A percentile compares a stretch with the other conserved stretches of the same genome.
These are phyloP conservation scores for Onychomys leucogaster DNA, from an alignment of 2,797 vertebrate genomes.

Conservation along the genomic window DNA sequence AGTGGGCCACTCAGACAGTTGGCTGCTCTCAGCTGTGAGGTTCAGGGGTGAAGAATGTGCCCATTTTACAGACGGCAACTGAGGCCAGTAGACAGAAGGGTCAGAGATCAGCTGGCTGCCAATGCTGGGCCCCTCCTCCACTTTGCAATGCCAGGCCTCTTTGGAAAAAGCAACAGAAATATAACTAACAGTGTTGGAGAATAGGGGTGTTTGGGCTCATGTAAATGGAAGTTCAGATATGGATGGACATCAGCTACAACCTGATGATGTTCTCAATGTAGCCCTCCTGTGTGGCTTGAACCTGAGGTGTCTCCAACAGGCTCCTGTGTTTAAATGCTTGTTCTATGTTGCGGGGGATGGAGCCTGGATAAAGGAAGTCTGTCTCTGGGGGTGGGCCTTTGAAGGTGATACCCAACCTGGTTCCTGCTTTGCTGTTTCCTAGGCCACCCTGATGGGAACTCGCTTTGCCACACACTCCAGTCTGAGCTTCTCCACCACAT, in stretches of 20 bases:
- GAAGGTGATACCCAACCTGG: not conserved
- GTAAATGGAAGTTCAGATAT: not conserved
- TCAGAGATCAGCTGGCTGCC: not conserved
- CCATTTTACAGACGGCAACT: not conserved
- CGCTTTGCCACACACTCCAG: not conserved
- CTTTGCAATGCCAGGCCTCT: not conserved
- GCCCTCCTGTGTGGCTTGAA: not conserved
- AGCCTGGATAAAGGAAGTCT: not conserved
- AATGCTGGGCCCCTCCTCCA: not conserved
- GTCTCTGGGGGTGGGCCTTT: not conserved
- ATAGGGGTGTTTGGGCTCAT: not conserved
- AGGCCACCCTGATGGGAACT: too few species aligned
- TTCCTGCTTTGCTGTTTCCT: not conserved
- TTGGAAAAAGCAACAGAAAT: not conserved
- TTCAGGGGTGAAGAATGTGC: too few species aligned
- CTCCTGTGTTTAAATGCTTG: not conserved
- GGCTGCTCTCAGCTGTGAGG: not conserved
- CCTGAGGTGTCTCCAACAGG: not conserved
- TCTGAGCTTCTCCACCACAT: not conserved
- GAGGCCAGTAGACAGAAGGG: not conserved
- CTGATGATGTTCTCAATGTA: not conserved
- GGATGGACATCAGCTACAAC: not conserved
- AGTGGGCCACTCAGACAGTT: not conserved
- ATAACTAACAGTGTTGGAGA: not conserved
- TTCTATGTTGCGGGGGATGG: not conserved